Evolutionary conservation across 2,113 vertebrate species (phyloP), one percentile per base, ranked within the genome.

Genomic region (Cichladusa arquata): DNA sequence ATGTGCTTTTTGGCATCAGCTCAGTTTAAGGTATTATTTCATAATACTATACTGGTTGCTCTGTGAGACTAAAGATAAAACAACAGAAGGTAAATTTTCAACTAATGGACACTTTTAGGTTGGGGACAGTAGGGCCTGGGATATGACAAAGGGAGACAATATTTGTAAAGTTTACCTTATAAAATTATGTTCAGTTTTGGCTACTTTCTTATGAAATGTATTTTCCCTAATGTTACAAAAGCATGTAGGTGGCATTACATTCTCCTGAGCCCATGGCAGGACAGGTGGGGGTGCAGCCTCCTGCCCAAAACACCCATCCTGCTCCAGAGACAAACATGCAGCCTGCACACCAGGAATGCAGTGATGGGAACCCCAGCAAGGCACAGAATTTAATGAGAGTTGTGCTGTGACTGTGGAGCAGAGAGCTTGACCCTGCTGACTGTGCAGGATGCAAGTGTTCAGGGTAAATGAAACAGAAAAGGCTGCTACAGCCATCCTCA

Each of bases 191-290:
- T 45, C 18, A 15, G 25, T 60, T 86, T 83, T 26, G 4, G 8
- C 33, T 76, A 26, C 20, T 25, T 56, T 31, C 38, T 64, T 44
- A 38, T 3, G 17, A 71, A 89, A 48, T 15, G 2, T 34, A 20
- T 58, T 70, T 53, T 33, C 53, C 8, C 23, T 28, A 42, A 45
- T 2, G 0, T n/a, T 69, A 24, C 25, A 84, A 67, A 81, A 81
- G 4, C 26, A 74, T 0, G 4, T 17, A 51, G 0, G 0, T 34
- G n/a, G 10, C 38, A 38, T 57, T 74, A 58, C 74, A 81, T 84
- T 45, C 69, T 36, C 47, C 69, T 3, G 0, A 0, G 13, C 8
- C 45, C 19, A 51, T 12, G 17, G 26, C 0, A 5, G 64, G 48
- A 28, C 38, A 48, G n/a, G 58, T 34, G 36, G 22, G 23, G 17